These are phyloP conservation scores for Pristiophorus japonicus DNA, from an alignment of 2,113 vertebrate species.

Conservation along the genomic window DNA sequence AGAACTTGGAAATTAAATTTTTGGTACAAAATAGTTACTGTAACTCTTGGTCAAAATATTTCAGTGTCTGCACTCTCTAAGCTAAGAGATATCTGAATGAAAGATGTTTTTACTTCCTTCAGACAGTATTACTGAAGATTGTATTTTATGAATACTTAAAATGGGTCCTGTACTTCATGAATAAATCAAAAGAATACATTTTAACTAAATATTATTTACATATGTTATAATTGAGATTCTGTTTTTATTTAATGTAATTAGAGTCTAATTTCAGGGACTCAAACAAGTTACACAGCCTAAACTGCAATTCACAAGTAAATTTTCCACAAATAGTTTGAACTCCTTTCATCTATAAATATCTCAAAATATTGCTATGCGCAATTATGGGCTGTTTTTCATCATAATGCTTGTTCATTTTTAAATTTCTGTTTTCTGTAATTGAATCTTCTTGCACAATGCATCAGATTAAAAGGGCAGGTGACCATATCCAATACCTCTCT, in stretches of 20 bases:
- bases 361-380: not conserved
- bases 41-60: not conserved
- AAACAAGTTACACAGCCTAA: not conserved
- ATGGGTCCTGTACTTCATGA: not conserved
- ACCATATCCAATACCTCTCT: too few relatives aligned
- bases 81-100: not conserved
- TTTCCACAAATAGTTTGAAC: not conserved
- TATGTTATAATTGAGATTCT: not conserved
- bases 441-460: too few relatives aligned
- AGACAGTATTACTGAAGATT: not conserved
- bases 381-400: too few relatives aligned
- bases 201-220: not conserved
- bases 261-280: not conserved
- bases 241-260: not conserved
- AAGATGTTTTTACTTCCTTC: not conserved
- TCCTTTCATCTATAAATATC: not conserved
- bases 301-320: not conserved
- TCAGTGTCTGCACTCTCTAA: not conserved
- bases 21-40: not conserved
- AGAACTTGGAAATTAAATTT: not conserved
- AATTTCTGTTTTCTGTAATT: too few relatives aligned
- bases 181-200: not conserved
- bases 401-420: too few relatives aligned
- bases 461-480: too few relatives aligned
- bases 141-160: not conserved